A percentile compares a stretch with the other conserved stretches of the same genome.
Conservation (phyloP, 1,140 invertebrate species). For the Lethocerus indicus region DNA sequence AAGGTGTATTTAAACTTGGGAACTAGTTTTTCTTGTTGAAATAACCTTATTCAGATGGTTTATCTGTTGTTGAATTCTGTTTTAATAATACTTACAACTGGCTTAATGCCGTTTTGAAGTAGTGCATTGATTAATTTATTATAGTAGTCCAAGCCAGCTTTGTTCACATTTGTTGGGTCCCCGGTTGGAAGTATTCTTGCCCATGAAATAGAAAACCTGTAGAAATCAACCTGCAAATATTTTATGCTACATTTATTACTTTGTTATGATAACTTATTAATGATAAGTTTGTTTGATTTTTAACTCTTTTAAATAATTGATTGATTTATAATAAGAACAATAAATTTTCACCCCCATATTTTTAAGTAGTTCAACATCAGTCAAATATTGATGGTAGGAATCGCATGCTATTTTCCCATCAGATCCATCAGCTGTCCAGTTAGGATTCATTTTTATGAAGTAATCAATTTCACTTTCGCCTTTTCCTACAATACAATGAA, state of each 20-base stretch:
- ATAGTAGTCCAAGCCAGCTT: constrained; percentile 33
- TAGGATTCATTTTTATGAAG: constrained; percentile 30
- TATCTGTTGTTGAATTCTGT: too few species aligned
- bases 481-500: constrained; percentile 27
- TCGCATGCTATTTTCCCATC: constrained; percentile 47
- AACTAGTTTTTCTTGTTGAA: too few species aligned
- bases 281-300: too few species aligned
- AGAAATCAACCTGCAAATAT: constrained; percentile 27
- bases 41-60: too few species aligned
- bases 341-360: constrained; percentile 34
- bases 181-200: constrained; percentile 39
- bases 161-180: constrained; percentile 31
- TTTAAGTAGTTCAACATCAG: constrained; percentile 41
- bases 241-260: background rate
- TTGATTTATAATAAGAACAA: too few species aligned
- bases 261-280: too few species aligned
- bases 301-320: too few species aligned
- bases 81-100: constrained; percentile 38
- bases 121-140: constrained; percentile 29
- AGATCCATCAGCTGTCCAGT: constrained; percentile 28
- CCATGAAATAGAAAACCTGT: constrained; percentile 50
- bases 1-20: background rate
- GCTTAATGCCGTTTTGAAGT: constrained; percentile 27
- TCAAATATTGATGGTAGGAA: constrained; percentile 43
- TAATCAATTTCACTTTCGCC: constrained; percentile 35